phyloP scores from a whole-genome alignment of 2,113 vertebrate genomes.

The Pelodiscus sinensis region DNA sequence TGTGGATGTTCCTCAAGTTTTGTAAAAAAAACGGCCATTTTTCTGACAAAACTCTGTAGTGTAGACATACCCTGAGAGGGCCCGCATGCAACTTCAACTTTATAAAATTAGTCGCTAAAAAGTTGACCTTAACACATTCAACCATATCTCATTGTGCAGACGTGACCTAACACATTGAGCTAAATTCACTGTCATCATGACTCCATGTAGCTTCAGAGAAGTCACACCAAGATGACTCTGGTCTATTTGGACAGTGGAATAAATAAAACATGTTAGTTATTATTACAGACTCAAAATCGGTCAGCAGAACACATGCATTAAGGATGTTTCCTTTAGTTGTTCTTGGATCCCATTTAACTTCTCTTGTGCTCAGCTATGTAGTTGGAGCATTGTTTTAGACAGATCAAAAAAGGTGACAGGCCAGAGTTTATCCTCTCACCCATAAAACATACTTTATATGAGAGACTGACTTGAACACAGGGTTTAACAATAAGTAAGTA shows the following conservation, averaged over 20 bases:
- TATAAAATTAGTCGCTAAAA: no score
- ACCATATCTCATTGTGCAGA: no score
- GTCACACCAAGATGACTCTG: neutral
- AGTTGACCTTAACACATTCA: no score
- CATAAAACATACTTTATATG: neutral
- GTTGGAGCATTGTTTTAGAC: neutral
- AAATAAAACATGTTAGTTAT: neutral
- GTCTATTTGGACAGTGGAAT: neutral
- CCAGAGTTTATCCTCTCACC: neutral
- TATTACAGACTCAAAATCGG: neutral
- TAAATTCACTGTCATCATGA: neutral
- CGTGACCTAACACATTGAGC: neutral
- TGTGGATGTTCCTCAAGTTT: no score
- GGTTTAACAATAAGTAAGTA: neutral
- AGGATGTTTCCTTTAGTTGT: neutral
- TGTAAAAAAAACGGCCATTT: no score
- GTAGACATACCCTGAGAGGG: no score
- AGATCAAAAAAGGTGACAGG: neutral
- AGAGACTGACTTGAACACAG: neutral
- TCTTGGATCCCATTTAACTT: neutral
- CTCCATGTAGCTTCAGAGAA: neutral
- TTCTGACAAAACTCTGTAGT: no score
- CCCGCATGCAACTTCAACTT: no score
- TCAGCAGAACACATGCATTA: rapidly evolving
- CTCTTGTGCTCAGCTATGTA: neutral